These are phyloP conservation scores for Rhaphigaster nebulosa DNA, from an alignment of 2,888 invertebrate species.

Conservation along the genomic window DNA sequence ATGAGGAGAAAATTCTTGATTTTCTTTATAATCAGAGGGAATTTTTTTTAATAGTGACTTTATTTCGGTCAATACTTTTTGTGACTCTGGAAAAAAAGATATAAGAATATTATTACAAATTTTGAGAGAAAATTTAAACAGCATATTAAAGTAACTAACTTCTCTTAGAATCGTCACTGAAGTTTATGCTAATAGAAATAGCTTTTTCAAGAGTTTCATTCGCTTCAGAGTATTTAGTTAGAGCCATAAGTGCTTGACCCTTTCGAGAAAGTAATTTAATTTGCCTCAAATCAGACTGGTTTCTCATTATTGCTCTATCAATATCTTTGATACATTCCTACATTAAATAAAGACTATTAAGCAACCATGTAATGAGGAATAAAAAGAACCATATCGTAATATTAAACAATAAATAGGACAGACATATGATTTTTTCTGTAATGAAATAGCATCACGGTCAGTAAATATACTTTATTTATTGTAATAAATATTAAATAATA, in stretches of 20 bases:
- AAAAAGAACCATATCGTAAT: background rate
- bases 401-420: background rate
- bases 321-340: constrained; percentile 77
- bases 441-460: background rate
- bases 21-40: background rate
- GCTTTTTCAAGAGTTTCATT: constrained; percentile 64
- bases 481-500: background rate
- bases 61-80: constrained; percentile 22
- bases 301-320: constrained; percentile 73
- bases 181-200: constrained; percentile 12
- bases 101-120: background rate
- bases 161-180: constrained; percentile 29
- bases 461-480: background rate
- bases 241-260: constrained; percentile 64
- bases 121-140: background rate
- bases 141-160: constrained; percentile 2
- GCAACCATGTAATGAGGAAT: background rate
- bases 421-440: background rate
- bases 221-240: constrained; percentile 70
- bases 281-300: constrained; percentile 75
- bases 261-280: constrained; percentile 77
- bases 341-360: constrained; percentile 47
- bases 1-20: background rate
- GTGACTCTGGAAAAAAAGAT: constrained; percentile 36
- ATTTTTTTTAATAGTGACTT: background rate